Conservation (phyloP, 2,113 vertebrate genomes). For the Syrmaticus mikado region DNA sequence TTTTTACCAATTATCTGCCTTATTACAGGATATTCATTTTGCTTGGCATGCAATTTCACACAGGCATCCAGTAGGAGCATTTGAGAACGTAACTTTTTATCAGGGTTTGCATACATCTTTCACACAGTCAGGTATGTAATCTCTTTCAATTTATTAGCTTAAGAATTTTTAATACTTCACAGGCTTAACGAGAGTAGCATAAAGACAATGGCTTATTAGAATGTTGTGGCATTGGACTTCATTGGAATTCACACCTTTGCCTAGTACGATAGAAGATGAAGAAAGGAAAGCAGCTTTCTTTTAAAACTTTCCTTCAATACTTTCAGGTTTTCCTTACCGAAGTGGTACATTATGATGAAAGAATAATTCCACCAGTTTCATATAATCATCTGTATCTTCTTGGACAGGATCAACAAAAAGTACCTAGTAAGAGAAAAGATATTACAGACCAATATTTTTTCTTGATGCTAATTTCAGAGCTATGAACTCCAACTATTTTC, state of each 20-base stretch:
- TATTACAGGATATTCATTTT: neutral
- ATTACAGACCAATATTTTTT: neutral
- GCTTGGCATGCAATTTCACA: neutral
- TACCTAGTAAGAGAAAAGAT: conserved; percentile 80
- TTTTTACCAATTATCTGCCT: neutral
- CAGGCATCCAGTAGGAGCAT: neutral
- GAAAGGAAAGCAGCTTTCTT: neutral
- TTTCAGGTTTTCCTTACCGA: conserved; percentile 79
- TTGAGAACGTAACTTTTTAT: neutral
- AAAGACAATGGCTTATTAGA: neutral
- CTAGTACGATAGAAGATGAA: neutral
- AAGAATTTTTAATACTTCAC: neutral
- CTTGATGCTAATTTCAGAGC: neutral
- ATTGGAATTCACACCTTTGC: neutral
- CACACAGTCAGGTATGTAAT: neutral
- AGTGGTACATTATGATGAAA: conserved; percentile 90
- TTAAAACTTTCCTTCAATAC: neutral
- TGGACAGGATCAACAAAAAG: conserved; percentile 90
- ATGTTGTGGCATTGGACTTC: neutral
- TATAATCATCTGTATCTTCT: conserved; percentile 84
- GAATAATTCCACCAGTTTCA: conserved; percentile 90
- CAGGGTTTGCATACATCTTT: neutral
- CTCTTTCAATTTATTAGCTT: neutral
- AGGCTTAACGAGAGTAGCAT: neutral
- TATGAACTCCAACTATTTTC: neutral